A percentile compares a stretch with the other conserved stretches of the same genome.
Evolutionary conservation across 2,113 vertebrate species (phyloP).

Genomic region (Mesocricetus auratus): DNA sequence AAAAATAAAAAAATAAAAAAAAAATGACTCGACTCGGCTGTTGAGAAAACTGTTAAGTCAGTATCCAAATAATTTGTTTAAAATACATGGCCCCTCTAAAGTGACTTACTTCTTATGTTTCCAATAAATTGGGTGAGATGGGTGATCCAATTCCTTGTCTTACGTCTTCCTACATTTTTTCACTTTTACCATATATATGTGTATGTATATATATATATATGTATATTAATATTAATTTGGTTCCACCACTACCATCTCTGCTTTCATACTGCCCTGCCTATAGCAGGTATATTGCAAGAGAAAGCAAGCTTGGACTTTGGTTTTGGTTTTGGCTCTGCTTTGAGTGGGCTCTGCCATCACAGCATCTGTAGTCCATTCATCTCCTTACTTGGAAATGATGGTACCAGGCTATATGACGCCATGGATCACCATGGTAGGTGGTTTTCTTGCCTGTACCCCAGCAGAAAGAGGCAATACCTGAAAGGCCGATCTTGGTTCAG

Average conservation of each 20-base stretch:
- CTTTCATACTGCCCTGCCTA: not conserved
- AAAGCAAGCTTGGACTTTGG: not conserved
- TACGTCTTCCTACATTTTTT: not conserved
- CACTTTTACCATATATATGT: not conserved
- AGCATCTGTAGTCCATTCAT: not conserved
- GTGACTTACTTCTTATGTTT: not conserved
- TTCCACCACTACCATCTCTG: not conserved
- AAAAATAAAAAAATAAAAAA: not conserved
- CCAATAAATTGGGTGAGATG: not conserved
- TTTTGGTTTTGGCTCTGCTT: not conserved
- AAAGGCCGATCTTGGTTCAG: not conserved
- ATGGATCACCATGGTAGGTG: not conserved
- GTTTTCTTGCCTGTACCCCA: not conserved
- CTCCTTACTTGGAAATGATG: not conserved
- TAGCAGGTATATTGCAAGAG: not conserved
- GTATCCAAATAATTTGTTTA: not conserved
- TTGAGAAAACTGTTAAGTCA: not conserved
- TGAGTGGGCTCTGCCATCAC: not conserved
- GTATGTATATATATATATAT: too few relatives aligned
- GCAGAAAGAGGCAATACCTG: not conserved
- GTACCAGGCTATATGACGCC: not conserved
- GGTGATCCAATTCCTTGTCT: not conserved
- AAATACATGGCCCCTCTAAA: not conserved
- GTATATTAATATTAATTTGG: too few relatives aligned
- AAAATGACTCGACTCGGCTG: not conserved